Evolutionary conservation across 2,888 invertebrate species (phyloP), one percentile per base, ranked within the genome.

Genomic region (Unio delphinus): DNA sequence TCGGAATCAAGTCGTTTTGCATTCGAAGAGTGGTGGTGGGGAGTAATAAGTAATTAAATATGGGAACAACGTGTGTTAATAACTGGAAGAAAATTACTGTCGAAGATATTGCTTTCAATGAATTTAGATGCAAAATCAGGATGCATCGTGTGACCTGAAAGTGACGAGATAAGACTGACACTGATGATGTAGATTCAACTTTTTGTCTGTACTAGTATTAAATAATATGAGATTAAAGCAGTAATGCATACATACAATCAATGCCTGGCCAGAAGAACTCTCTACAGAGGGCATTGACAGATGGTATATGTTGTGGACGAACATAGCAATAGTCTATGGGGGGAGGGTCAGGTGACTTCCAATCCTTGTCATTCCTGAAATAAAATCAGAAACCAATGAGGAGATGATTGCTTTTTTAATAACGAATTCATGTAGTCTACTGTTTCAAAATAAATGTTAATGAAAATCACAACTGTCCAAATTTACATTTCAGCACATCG

Each of bases 191-290:
- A 45, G 11, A 45, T 45, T 45, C 7, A 45, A 61, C 30, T 28
- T 61, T 61, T 26, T 30, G 30, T 30, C 61, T 30, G 18, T 61
- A 28, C 61, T 20, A 8, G 34, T 30, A 62, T 23, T 28, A 8
- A 65, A 20, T 57, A 65, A 20, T 18, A 5, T 28, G n/a, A 28
- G 23, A 45, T 23, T 23, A 61, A 67, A 23, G 54, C 18, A 61
- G 23, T 45, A 26, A 61, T 4, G 20, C 63, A 30, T 58, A 82
- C 94, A 93, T 91, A 96, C 96, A 91, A 90, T 97, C 96, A 74
- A 97, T 95, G 63, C 96, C 96, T 3, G 96, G 95, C 97, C 97
- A 97, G 90, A 97, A 97, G 90, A 94, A 94, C 84, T 94, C 93
- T 76, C 94, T 93, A 76, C 95, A 94, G 23, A 97, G 91, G 70